Evolutionary conservation across 2,113 vertebrate genomes (phyloP), one percentile per base, ranked within the genome.

Genomic region (Phalacrocorax pelagicus): DNA sequence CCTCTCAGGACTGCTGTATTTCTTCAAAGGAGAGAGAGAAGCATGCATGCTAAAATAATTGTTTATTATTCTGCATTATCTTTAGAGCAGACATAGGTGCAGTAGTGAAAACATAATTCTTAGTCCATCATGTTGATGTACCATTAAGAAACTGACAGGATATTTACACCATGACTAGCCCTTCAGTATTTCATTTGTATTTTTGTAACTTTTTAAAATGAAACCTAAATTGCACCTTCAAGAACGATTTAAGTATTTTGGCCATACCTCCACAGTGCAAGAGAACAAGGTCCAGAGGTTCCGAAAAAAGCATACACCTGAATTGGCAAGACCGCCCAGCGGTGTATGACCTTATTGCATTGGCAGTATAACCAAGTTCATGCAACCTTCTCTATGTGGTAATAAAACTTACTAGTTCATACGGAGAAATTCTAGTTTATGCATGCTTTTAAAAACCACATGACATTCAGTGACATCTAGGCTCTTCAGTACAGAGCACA

Each of bases 301-400:
- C 14, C 32, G 8, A 6, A 44, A 66, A 72, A 69, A 30, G 0
- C 15, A 10, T 63, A 3, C 0, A 52, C 24, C 22, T 44, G 20
- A 86, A 83, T 11, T 21, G 7, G 8, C 11, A 80, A 61, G 34
- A 49, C 54, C 1, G 1, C 12, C 15, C 23, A 75, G 26, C 0
- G 0, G 2, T 38, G 6, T 36, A n/a, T 44, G 44, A 59, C 18
- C 44, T 38, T 51, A 59, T 34, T 65, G 29, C 4, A 14, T 40
- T 73, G 30, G n/a, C 24, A 32, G 10, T 23, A 55, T 29, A 80
- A 73, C 13, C 29, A 75, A 38, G 17, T 38, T 61, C 10, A 3
- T 61, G 14, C 9, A 86, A 58, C 5, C 15, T 62, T 29, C 47
- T 78, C 20, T 46, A 7, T 61, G 44, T 38, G 36, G 46, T 52